Evolutionary conservation across 23 tunicate genomes (phyloP).

Genomic region (Pegea sp.): DNA sequence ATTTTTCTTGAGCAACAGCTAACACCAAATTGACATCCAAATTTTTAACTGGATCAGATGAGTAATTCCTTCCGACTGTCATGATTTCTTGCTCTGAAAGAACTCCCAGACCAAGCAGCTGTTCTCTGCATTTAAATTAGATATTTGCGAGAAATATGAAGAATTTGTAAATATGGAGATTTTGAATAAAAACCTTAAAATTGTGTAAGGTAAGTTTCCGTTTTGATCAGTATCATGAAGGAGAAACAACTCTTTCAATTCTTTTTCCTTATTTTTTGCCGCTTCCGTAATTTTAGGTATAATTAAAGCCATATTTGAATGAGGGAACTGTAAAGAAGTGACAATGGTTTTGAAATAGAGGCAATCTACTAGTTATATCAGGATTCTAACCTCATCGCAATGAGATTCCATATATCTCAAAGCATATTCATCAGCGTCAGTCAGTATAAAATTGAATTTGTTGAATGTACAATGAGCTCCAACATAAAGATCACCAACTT

Average conservation of each 20-base stretch:
- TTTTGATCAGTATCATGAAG: constrained; percentile 40
- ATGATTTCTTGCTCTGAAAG: constrained; percentile 92
- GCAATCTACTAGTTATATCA: too few species aligned
- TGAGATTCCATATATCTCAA: constrained; percentile 88
- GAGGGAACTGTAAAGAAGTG: constrained; percentile 33
- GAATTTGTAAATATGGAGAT: background rate
- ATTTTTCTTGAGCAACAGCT: constrained; percentile 69
- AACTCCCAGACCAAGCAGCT: constrained; percentile 27
- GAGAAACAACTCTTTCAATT: constrained; percentile 67
- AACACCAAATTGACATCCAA: constrained; percentile 61
- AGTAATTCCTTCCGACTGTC: constrained; percentile 74
- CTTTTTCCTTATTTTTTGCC: constrained; percentile 56
- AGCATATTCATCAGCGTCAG: constrained; percentile 90
- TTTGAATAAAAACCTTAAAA: constrained; percentile 18
- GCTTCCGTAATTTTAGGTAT: constrained; percentile 42
- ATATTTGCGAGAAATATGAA: background rate
- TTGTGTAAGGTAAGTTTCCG: constrained; percentile 50
- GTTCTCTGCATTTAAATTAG: constrained; percentile 14
- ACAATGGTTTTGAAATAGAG: too few species aligned
- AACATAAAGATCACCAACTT: constrained; percentile 63
- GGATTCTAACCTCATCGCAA: constrained; percentile 60
- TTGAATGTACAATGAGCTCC: constrained; percentile 77
- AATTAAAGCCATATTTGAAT: constrained; percentile 34
- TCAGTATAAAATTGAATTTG: constrained; percentile 61
- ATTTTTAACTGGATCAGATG: constrained; percentile 35